Base-by-base conservation (phyloP, 2,797 vertebrate species). In the Molossus alvarezi region DNA sequence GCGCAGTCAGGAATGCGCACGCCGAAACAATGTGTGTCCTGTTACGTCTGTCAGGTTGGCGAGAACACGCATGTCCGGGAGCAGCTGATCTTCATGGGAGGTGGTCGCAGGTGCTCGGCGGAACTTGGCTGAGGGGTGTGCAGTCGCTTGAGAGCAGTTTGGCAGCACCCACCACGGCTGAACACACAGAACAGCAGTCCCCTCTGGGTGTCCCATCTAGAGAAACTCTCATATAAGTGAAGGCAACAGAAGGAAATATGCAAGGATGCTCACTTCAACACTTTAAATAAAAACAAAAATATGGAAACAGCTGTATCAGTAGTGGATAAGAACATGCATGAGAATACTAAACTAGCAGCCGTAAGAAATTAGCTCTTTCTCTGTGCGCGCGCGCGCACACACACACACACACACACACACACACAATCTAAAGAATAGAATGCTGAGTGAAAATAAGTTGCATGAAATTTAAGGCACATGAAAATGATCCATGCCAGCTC, bases 401-500 rank as follows among this genome's bases (percentile, higher is more conserved):
- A 41, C 60, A 41, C 15, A 48, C 3, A 65, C 18, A 69, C 41
- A 45, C 41, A 45, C 41, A 62, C 48, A 48, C 62, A 60, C 1
- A 33, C 4, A 53, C 27, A 80, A n/a, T 51, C 69, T 67, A 20
- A 72, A 71, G 55, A 79, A 71, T 18, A 53, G 33, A 53, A 29
- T 10, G 20, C 51, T 48, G 6, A 69, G 57, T 27, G 69, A 83
- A 87, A 90, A 73, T 51, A 87, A 60, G 23, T 71, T 95, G 55
- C 27, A 51, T 69, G 65, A 76, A 48, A 77, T 85, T 83, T 81
- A 81, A 95, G 65, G 65, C 53, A 45, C 37, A 21, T 83, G 93
- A 53, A 57, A 62, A 87, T 53, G 17, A 45, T 11, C 55, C 9
- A n/a, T 65, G 25, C 53, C 58, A 33, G 37, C 81, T 83, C 57